Conservation (phyloP, 1,140 invertebrate genomes). For the Pseudomyrmex pallidus region DNA sequence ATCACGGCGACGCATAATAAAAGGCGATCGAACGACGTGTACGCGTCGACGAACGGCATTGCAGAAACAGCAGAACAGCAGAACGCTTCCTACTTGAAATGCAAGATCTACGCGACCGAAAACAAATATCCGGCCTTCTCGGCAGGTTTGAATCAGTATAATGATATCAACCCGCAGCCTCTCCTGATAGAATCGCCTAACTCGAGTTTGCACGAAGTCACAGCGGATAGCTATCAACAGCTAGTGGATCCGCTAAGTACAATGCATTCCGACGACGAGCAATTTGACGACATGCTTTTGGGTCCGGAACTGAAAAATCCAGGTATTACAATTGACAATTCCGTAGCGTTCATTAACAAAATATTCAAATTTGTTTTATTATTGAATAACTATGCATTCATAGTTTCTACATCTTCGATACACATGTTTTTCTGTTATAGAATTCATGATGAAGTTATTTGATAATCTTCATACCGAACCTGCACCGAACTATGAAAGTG, state of each 20-base stretch:
- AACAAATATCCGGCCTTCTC: background rate
- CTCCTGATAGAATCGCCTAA: constrained; percentile 49
- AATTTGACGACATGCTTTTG: constrained; percentile 60
- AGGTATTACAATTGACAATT: constrained; percentile 59
- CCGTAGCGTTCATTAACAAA: constrained; percentile 20
- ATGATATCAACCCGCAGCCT: background rate
- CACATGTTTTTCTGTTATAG: constrained; percentile 69
- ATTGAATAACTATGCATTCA: background rate
- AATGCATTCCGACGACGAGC: constrained; percentile 26
- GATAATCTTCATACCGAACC: constrained; percentile 69
- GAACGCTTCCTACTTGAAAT: constrained; percentile 42
- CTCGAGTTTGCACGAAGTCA: constrained; percentile 45
- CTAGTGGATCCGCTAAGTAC: constrained; percentile 31
- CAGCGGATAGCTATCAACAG: constrained; percentile 60
- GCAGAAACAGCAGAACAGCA: constrained; percentile 18
- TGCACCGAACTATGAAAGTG: constrained; percentile 76
- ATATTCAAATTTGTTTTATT: constrained; percentile 23
- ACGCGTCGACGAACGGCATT: background rate
- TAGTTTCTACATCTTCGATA: background rate
- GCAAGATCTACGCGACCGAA: constrained; percentile 36
- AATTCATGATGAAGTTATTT: constrained; percentile 79
- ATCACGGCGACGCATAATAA: constrained; percentile 40
- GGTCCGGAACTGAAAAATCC: constrained; percentile 71
- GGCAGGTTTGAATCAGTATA: constrained; percentile 42
- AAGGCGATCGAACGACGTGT: constrained; percentile 50